These are phyloP conservation scores for Poeciliopsis turneri DNA, from an alignment of 2,797 vertebrate genomes.

Conservation along the genomic window DNA sequence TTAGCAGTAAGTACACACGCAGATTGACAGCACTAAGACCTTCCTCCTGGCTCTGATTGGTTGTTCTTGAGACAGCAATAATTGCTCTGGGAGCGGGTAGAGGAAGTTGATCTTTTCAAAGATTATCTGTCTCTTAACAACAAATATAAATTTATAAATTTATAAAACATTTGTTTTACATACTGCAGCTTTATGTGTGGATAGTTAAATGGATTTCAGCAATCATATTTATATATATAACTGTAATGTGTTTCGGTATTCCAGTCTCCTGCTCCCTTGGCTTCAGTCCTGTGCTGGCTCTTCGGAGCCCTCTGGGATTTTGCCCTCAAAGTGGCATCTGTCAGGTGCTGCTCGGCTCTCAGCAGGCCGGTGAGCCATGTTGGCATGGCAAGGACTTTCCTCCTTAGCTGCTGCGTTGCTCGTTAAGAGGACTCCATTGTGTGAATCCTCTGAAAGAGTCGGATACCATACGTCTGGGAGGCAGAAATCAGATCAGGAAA, in stretches of 20 bases:
- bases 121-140: too few species aligned
- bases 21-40: too few species aligned
- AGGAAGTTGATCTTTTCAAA: too few species aligned
- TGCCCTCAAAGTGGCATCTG: slow-evolving; percentile 70
- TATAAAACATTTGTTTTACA: too few species aligned
- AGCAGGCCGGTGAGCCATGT: slow-evolving; percentile 58
- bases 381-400: slow-evolving; percentile 56
- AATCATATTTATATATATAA: background rate
- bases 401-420: slow-evolving; percentile 36
- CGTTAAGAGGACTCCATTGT: slow-evolving; percentile 22
- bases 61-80: too few species aligned
- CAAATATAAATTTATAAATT: too few species aligned
- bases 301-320: slow-evolving; percentile 53
- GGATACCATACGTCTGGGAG: background rate
- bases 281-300: slow-evolving; percentile 52
- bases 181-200: background rate
- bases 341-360: slow-evolving; percentile 76
- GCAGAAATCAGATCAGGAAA: slow-evolving; percentile 9
- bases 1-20: too few species aligned
- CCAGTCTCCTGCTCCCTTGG: slow-evolving; percentile 37
- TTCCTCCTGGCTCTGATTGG: too few species aligned
- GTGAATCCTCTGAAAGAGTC: background rate
- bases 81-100: too few species aligned
- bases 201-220: background rate
- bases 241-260: slow-evolving; percentile 24